A percentile compares a stretch with the other conserved stretches of the same genome.
Evolutionary conservation across 2,113 vertebrate genomes (phyloP).

Genomic region (Cyphomyrus discorhynchus): DNA sequence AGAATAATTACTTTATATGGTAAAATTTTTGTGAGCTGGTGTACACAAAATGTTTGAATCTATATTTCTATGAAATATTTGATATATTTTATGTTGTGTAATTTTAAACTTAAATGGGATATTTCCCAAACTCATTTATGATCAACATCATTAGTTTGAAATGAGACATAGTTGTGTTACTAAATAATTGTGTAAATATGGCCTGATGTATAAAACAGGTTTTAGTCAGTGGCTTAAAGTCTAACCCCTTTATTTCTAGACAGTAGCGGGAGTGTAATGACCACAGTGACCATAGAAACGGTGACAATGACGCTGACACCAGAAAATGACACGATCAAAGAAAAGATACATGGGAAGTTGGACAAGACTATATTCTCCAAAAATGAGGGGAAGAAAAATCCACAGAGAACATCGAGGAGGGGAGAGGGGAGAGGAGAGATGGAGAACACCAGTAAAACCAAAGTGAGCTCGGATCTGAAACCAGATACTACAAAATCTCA

Average conservation of each 20-base stretch:
- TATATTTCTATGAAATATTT: background rate
- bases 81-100: background rate
- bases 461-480: slow-evolving; percentile 32
- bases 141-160: background rate
- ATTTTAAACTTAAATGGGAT: background rate
- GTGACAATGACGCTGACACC: slow-evolving; percentile 31
- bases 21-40: background rate
- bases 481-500: slow-evolving; percentile 25
- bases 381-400: slow-evolving; percentile 28
- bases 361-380: slow-evolving; percentile 40
- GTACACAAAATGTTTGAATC: background rate
- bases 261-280: slow-evolving; percentile 33
- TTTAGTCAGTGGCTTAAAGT: background rate
- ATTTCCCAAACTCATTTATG: background rate
- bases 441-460: slow-evolving; percentile 28
- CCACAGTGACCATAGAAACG: slow-evolving; percentile 35
- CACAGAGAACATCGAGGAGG: slow-evolving; percentile 29
- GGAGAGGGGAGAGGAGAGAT: background rate
- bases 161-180: background rate
- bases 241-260: slow-evolving; percentile 31
- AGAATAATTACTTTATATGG: background rate
- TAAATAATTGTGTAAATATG: background rate
- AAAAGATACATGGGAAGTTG: slow-evolving; percentile 25
- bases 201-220: background rate
- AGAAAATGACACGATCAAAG: slow-evolving; percentile 30